A percentile compares a stretch with the other conserved stretches of the same genome.
Conservation (phyloP, 2,113 vertebrate genomes). For the Syngnathus scovelli region DNA sequence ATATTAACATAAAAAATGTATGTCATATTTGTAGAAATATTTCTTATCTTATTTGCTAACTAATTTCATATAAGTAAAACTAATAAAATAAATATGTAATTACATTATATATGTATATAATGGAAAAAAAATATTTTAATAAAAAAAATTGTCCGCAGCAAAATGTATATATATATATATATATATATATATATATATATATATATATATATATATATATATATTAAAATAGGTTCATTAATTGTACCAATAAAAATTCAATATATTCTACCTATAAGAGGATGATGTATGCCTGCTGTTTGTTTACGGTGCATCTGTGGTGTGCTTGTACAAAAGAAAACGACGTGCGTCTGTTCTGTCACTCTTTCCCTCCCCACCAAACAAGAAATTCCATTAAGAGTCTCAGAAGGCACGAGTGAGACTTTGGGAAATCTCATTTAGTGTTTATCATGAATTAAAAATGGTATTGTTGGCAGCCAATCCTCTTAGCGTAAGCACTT, state of each 20-base stretch:
- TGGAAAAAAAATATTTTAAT: too few relatives aligned
- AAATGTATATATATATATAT: too few relatives aligned
- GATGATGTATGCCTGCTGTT: not conserved
- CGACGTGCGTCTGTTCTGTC: constrained; percentile 36
- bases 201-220: too few relatives aligned
- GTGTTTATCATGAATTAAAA: constrained; percentile 74
- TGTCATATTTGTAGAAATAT: too few relatives aligned
- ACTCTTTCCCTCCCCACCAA: constrained; percentile 31
- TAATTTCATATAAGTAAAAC: too few relatives aligned
- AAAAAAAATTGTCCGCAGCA: too few relatives aligned
- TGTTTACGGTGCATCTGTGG: not conserved
- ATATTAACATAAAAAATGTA: not conserved
- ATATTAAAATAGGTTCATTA: not conserved
- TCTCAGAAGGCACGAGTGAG: constrained; percentile 59
- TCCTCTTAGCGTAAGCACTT: constrained; percentile 76
- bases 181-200: too few relatives aligned
- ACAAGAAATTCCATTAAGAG: constrained; percentile 56
- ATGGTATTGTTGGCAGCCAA: constrained; percentile 69
- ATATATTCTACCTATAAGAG: not conserved
- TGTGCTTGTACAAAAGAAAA: constrained; percentile 30
- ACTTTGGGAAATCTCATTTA: constrained; percentile 69
- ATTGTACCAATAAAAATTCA: not conserved
- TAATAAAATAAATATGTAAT: too few relatives aligned
- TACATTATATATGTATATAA: too few relatives aligned
- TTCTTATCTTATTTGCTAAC: not conserved